These are phyloP conservation scores for Mizuhopecten yessoensis DNA, from an alignment of 1,140 invertebrate genomes.

Conservation along the genomic window DNA sequence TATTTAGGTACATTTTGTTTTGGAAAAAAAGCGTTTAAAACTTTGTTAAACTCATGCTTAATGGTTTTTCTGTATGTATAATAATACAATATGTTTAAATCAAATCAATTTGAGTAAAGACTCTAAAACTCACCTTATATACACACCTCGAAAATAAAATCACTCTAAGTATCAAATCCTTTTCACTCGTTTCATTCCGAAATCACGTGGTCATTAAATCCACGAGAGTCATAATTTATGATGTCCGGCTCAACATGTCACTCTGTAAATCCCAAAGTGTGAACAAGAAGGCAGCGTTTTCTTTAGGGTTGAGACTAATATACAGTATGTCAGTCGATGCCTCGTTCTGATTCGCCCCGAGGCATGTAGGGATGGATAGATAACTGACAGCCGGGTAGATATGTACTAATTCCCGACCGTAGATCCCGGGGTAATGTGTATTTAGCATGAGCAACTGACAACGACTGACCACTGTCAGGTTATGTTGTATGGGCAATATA, in stretches of 20 bases:
- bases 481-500: too few relatives aligned
- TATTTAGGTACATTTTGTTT: too few relatives aligned
- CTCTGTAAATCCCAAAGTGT: neutral
- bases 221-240: neutral
- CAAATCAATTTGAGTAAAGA: too few relatives aligned
- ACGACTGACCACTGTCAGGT: neutral
- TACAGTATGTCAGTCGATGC: neutral
- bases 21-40: too few relatives aligned
- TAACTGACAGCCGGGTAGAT: constrained; percentile 18
- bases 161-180: neutral
- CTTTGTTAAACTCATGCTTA: too few relatives aligned
- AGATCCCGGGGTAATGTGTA: neutral
- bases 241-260: neutral
- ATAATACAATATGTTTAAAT: too few relatives aligned
- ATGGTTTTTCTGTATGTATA: too few relatives aligned
- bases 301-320: neutral
- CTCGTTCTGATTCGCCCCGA: neutral
- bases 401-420: neutral
- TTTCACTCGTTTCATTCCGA: constrained; percentile 33
- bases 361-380: neutral
- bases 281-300: neutral
- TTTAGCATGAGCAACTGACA: neutral
- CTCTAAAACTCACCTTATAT: neutral
- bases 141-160: constrained; percentile 19
- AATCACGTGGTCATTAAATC: neutral